Conservation (phyloP, 2,888 invertebrate species). For the Alloscopus bannaensis region DNA sequence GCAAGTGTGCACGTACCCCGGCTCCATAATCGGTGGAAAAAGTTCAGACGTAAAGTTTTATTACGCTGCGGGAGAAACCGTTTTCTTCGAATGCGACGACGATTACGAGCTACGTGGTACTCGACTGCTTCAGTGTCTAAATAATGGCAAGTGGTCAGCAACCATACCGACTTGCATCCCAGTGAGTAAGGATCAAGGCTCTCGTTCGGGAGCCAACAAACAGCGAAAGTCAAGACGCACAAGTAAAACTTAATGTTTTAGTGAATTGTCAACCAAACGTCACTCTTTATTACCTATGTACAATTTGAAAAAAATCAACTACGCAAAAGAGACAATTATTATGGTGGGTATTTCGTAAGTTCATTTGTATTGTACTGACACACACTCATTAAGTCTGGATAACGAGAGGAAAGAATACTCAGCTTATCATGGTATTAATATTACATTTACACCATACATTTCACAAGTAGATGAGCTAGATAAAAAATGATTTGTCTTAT, state of each 20-base stretch:
- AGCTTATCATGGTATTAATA: slow-evolving; percentile 16
- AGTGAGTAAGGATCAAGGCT: slow-evolving; percentile 35
- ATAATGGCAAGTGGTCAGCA: slow-evolving; percentile 91
- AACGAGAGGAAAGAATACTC: slow-evolving; percentile 5
- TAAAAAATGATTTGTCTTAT: slow-evolving; percentile 10
- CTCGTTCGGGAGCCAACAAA: slow-evolving; percentile 7
- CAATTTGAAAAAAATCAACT: slow-evolving; percentile 13
- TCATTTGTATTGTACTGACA: not conserved
- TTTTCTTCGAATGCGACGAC: slow-evolving; percentile 88
- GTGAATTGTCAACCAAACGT: not conserved
- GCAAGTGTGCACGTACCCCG: slow-evolving; percentile 90
- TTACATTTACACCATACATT: not conserved
- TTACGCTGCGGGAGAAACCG: slow-evolving; percentile 90
- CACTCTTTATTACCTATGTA: slow-evolving; percentile 25
- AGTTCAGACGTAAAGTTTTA: slow-evolving; percentile 93
- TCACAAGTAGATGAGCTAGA: not conserved
- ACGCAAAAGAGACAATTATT: not conserved
- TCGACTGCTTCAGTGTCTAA: slow-evolving; percentile 86
- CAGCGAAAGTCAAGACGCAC: slow-evolving; percentile 38
- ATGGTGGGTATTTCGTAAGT: not conserved
- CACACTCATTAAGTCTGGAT: slow-evolving; percentile 10
- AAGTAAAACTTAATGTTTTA: slow-evolving; percentile 1
- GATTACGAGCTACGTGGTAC: slow-evolving; percentile 86
- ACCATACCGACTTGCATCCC: slow-evolving; percentile 85
- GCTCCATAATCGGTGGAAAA: slow-evolving; percentile 88